A percentile compares a stretch with the other conserved stretches of the same genome.
Evolutionary conservation across 92 coral and sea anemone species (phyloP).

Genomic region (Palythoa grandis): DNA sequence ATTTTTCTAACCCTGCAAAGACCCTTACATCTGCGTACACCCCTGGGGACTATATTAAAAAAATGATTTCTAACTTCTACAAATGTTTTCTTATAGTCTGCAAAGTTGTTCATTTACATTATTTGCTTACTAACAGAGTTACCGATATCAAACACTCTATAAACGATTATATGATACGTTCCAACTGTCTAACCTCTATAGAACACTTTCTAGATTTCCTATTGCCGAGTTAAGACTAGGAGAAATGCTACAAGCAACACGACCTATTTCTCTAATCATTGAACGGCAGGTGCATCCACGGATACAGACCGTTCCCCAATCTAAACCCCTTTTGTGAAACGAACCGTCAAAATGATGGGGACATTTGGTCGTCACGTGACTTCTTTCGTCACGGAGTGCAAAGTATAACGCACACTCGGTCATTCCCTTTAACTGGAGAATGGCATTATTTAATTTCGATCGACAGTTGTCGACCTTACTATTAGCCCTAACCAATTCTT

Average conservation of each 20-base stretch:
- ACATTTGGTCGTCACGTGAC: neutral
- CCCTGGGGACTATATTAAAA: too few species aligned
- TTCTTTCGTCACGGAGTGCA: constrained; percentile 13
- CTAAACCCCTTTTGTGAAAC: neutral
- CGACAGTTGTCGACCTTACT: neutral
- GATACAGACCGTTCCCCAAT: too few species aligned
- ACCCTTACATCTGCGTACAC: too few species aligned
- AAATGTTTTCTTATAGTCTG: too few species aligned
- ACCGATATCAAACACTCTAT: too few species aligned
- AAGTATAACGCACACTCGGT: constrained; percentile 28
- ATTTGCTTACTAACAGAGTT: too few species aligned
- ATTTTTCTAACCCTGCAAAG: too few species aligned
- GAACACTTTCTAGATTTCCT: neutral
- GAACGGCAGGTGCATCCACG: neutral
- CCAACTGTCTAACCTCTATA: too few species aligned
- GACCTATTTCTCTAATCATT: constrained; percentile 1
- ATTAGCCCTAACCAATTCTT: neutral
- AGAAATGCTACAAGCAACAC: constrained; percentile 13
- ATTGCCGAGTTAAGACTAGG: neutral
- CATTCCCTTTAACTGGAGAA: constrained; percentile 14
- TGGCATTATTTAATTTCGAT: neutral
- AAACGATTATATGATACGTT: too few species aligned
- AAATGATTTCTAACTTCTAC: too few species aligned
- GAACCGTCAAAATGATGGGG: neutral
- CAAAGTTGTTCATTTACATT: too few species aligned